Evolutionary conservation across 2,888 invertebrate genomes (phyloP), one percentile per base, ranked within the genome.

Genomic region (Drosophila rubida): DNA sequence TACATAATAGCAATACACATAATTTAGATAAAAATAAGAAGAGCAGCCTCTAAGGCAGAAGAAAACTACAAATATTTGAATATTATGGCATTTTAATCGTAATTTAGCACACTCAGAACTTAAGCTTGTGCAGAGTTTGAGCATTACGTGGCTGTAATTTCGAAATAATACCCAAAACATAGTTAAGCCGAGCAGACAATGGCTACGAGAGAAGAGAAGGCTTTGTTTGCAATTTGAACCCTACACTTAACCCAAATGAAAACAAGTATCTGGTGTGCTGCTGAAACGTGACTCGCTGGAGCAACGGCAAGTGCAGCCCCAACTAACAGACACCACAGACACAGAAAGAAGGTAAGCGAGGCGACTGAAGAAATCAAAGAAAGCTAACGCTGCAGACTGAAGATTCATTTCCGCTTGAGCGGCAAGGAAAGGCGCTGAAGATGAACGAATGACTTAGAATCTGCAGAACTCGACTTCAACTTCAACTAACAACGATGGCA

Each of bases 391-490:
- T 41, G 49, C 58, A 59, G 60, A 51, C 58, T 54, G 54, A 55
- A 57, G 46, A 68, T 75, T 67, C 64, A 84, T 83, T 83, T 83
- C 89, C 82, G 82, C 82, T 81, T 87, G 78, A 88, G 88, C 81
- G 49, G 78, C 64, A 25, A 25, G 60, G 2, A 23, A 55, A 67
- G 74, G 68, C 77, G 57, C 84, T 81, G 59, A 77, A 87, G 69
- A 87, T 84, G 85, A 81, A 87, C 89, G 85, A 87, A 81, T 81
- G 88, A 53, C 69, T 81, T 63, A 81, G 81, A 81, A 88, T 81
- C 50, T 16, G 23, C 11, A 16, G 25, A 67, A 50, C 50, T 3
- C 39, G 13, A 19, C 51, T 41, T 27, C 16, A 27, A 19, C 51
- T 41, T 27, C 16, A 27, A n/a, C 30, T 53, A 53, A 42, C 13